Percentiles rank a stretch among this genome's conserved stretches.
Conservation (phyloP, 2,888 invertebrate genomes). For the Cryptus armator region DNA sequence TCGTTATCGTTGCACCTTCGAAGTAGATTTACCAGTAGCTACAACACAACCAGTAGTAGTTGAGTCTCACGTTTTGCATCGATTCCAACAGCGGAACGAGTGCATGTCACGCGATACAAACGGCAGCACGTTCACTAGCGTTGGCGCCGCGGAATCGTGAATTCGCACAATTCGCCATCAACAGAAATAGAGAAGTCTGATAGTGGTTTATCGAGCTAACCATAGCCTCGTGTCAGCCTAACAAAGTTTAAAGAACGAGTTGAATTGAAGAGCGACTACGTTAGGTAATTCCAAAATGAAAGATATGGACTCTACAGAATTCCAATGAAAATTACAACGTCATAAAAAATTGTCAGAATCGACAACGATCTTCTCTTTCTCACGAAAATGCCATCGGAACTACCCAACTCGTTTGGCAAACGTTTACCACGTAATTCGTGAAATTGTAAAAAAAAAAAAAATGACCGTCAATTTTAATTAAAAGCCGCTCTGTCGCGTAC, state of each 20-base stretch:
- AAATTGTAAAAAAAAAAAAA: no score
- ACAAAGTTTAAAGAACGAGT: background rate
- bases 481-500: no score
- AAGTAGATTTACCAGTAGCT: constrained; percentile 48
- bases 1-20: constrained; percentile 54
- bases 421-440: no score
- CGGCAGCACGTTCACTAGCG: constrained; percentile 35
- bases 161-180: constrained; percentile 41
- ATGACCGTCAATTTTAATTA: no score
- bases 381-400: no score
- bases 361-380: no score
- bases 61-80: constrained; percentile 60
- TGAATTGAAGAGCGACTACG: no score
- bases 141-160: constrained; percentile 44
- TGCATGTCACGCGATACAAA: constrained; percentile 58
- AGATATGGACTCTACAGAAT: no score
- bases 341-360: no score
- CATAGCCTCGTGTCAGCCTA: background rate
- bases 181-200: constrained; percentile 16
- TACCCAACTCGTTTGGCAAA: no score
- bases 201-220: constrained; percentile 13
- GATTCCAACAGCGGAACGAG: constrained; percentile 41
- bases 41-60: constrained; percentile 26
- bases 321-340: no score
- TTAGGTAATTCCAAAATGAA: no score